These are phyloP conservation scores for Didymodactylos carnosus DNA, from an alignment of 2,888 invertebrate genomes.

Conservation along the genomic window DNA sequence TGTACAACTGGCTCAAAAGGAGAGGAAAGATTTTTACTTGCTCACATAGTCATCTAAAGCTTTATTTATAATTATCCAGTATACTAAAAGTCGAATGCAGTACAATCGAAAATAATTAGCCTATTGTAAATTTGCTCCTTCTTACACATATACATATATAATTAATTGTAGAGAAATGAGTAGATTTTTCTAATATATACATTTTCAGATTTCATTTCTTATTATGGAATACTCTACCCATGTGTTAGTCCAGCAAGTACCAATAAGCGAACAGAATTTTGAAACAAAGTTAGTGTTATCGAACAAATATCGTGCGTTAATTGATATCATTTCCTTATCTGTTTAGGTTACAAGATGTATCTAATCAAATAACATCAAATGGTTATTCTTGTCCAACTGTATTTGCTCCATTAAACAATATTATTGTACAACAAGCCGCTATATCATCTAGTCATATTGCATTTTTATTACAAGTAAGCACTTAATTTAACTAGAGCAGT, in stretches of 20 bases:
- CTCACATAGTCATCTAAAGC: too few species aligned
- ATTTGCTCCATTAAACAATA: slow-evolving; percentile 2
- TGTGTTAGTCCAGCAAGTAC: not conserved
- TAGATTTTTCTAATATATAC: too few species aligned
- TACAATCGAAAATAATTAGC: too few species aligned
- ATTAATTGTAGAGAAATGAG: too few species aligned
- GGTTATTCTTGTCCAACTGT: not conserved
- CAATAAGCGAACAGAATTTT: not conserved
- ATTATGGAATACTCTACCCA: not conserved
- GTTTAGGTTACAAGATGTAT: not conserved
- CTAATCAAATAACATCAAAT: not conserved
- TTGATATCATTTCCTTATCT: not conserved
- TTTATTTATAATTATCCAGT: too few species aligned
- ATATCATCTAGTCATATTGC: slow-evolving; percentile 4
- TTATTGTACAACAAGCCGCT: slow-evolving; percentile 6
- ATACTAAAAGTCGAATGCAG: too few species aligned
- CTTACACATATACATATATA: too few species aligned
- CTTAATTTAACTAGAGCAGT: not conserved
- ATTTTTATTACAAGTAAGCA: slow-evolving; percentile 1
- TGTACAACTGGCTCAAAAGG: too few species aligned
- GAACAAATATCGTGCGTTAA: not conserved
- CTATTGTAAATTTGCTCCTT: too few species aligned
- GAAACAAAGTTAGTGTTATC: not conserved
- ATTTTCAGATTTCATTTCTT: too few species aligned
- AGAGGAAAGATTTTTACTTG: too few species aligned